Base-by-base conservation (phyloP, 2,113 vertebrate species). In the Labeo rohita region DNA sequence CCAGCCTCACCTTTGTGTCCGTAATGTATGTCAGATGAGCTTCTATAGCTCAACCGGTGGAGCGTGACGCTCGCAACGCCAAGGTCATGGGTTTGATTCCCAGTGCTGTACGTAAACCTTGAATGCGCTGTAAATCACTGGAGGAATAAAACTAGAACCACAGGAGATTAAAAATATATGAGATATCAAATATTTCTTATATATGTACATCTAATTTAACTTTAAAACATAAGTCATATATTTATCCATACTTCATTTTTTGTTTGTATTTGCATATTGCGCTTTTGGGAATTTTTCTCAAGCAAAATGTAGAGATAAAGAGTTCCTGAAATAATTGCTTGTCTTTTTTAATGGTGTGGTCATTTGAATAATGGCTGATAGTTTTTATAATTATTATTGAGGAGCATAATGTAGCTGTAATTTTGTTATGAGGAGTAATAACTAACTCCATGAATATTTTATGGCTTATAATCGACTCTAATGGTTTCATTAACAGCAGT, bases 391-490 rank as follows among this genome's bases (percentile, higher is more conserved):
- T 23, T 13, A 73, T 43, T 54, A 73, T 73, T 50, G 63, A 68
- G 63, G 23, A 8, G 15, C 18, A 11, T 61, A 45, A 39, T 61
- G 54, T 61, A 15, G 36, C 11, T 80, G 54, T 61, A 63, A 80
- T 43, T 80, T 23, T 80, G 52, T 80, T 80, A 80, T 61, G 77
- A 80, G 43, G 54, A 21, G 77, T 28, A 45, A 80, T 73, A 56
- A 73, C 66, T 73, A 43, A 72, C 36, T 73, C 36, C 34, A 84
- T 84, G 68, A 84, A 73, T 84, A 39, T 84, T 73, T 84, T 43
- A 84, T 59, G 68, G 28, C 16, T 56, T 70, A 89, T 89, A 89
- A 89, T 88, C 89, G 84, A 66, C 49, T 83, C 23, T 73, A 73
- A 84, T 84, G 81, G 66, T 54, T 84, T 84, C 49, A 83, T 83